Percentiles rank a stretch among this genome's conserved stretches.
Evolutionary conservation across 2,113 vertebrate genomes (phyloP).

Genomic region (Coturnix japonica): DNA sequence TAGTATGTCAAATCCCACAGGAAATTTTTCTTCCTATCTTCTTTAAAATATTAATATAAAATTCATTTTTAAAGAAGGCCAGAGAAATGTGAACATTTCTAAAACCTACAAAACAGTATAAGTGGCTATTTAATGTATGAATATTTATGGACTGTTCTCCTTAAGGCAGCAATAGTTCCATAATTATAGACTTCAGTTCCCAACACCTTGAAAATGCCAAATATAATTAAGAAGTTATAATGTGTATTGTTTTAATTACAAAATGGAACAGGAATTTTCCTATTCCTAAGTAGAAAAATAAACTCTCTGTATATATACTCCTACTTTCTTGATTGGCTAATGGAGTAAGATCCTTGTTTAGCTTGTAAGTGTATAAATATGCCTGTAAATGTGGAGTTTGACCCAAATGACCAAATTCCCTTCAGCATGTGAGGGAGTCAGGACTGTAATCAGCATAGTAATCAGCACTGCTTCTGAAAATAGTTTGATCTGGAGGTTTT

Average conservation of each 20-base stretch:
- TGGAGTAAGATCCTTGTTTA: not conserved
- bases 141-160: slow-evolving; percentile 55
- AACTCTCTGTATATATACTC: not conserved
- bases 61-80: not conserved
- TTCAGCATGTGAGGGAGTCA: not conserved
- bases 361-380: not conserved
- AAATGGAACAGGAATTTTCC: slow-evolving; percentile 40
- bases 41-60: slow-evolving; percentile 24
- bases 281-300: slow-evolving; percentile 53
- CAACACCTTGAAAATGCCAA: slow-evolving; percentile 67
- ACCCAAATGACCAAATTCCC: not conserved
- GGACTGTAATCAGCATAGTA: not conserved
- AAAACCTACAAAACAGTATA: slow-evolving; percentile 29
- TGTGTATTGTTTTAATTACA: slow-evolving; percentile 61
- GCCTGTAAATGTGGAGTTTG: not conserved
- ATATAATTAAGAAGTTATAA: slow-evolving; percentile 66
- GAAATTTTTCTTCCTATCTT: not conserved
- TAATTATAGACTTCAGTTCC: slow-evolving; percentile 31
- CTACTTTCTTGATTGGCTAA: not conserved
- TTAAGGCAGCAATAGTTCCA: slow-evolving; percentile 33
- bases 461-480: not conserved
- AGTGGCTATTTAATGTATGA: slow-evolving; percentile 55
- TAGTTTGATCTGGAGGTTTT: not conserved
- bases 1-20: not conserved
- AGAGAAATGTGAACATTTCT: not conserved